A percentile compares a stretch with the other conserved stretches of the same genome.
Evolutionary conservation across 1,140 invertebrate species (phyloP).

Genomic region (Drosophila miranda): DNA sequence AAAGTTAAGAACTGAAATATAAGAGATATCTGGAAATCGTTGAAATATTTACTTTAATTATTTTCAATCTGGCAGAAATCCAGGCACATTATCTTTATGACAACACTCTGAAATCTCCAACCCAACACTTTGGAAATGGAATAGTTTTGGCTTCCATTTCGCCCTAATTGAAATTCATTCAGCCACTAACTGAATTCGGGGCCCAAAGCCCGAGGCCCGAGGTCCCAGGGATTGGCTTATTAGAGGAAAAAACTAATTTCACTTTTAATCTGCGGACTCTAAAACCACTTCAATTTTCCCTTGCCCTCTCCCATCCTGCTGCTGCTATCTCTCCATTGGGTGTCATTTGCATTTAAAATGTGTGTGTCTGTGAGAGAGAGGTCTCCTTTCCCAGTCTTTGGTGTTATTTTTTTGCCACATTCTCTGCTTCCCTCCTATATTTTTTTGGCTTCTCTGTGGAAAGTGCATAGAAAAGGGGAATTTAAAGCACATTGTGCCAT

Average conservation of each 20-base stretch:
- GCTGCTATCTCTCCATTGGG: conserved; percentile 27
- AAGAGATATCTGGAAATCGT: too few relatives aligned
- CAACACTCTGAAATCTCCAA: too few relatives aligned
- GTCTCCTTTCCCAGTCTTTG: conserved; percentile 19
- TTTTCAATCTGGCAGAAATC: too few relatives aligned
- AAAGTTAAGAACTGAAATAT: too few relatives aligned
- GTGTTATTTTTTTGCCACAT: conserved; percentile 22
- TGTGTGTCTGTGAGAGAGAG: neutral
- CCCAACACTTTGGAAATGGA: neutral
- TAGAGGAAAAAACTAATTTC: conserved; percentile 65
- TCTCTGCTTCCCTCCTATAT: neutral
- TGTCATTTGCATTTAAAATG: conserved; percentile 76
- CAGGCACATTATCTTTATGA: too few relatives aligned
- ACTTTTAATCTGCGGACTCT: conserved; percentile 56
- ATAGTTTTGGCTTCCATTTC: neutral
- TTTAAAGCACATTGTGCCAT: conserved; percentile 58
- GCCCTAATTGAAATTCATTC: conserved; percentile 24
- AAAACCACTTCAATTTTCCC: conserved; percentile 25
- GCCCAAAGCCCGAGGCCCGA: neutral
- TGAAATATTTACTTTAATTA: too few relatives aligned
- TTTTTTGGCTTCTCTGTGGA: conserved; percentile 31
- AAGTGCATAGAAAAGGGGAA: conserved; percentile 61
- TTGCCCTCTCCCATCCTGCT: neutral
- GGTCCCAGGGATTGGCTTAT: conserved; percentile 51
- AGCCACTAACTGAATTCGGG: conserved; percentile 46